Evolutionary conservation across 2,797 vertebrate genomes (phyloP), one percentile per base, ranked within the genome.

Genomic region (Hapalemur alaotrensis): DNA sequence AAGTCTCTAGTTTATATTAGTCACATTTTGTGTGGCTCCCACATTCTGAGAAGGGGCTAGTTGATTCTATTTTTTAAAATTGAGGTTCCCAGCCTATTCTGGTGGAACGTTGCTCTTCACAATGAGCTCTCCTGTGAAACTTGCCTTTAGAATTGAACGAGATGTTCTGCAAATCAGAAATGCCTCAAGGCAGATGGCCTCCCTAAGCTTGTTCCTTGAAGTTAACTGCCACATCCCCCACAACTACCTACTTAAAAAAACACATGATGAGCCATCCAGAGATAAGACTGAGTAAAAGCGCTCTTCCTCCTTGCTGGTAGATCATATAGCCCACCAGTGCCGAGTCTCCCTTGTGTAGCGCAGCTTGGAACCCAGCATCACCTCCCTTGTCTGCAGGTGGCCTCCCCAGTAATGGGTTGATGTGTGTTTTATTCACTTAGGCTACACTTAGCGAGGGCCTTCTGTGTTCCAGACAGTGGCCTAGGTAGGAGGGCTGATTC

Each of bases 181-280:
- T 63, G 59, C 9, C n/a, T 93, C 59, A 65, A 76, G 65, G 75
- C 50, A 75, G 75, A 38, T 52, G 20, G 57, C 50, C 10, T 67
- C 20, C 41, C 30, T 63, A 20, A 78, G 32, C 43, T 75, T 23
- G 1, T 54, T 73, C 4, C 79, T 87, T 30, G 18, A 72, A 9
- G 13, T 80, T 83, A 65, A 75, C 20, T 72, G 59, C 59, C 23
- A 32, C 9, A 0, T 2, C 48, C 46, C 14, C 22, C 30, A 15
- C 30, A 43, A 5, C n/a, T 57, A 11, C 52, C 4, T n/a, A 3
- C 52, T n/a, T 63, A 69, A 17, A 35, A 15, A 81, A 38, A 76
- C 18, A 20, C 4, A 3, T 3, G 9, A 0, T 3, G 41, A 57
- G 18, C 43, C 0, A 0, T 50, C 1, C 13, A 52, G 81, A 69